Base-by-base conservation (phyloP, 2,113 vertebrate species). In the Tachysurus fulvidraco region DNA sequence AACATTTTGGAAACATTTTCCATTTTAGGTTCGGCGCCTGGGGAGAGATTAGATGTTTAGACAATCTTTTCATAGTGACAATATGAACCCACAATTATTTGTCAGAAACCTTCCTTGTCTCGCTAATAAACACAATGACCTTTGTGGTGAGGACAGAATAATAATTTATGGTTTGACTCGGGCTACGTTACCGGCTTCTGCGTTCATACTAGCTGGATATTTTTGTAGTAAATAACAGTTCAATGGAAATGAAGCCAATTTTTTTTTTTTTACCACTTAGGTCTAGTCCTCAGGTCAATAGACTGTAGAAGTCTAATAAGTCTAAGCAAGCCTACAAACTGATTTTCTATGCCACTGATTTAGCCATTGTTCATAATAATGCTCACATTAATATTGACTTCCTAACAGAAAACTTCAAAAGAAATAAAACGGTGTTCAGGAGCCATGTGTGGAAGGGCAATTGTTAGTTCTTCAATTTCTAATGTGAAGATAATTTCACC, bases 1-100 rank as follows among this genome's bases (percentile, higher is more conserved):
- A 83, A 71, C n/a, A 73, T 60, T 62, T 82, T 60, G 41, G 67
- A 87, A 83, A 55, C 57, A 52, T 76, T 83, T 85, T 87, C 59
- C 50, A 46, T 67, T 78, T 65, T 57, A 83, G 76, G 30, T 46
- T 54, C 44, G 54, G 54, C 7, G 81, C 46, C 60, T 55, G 28
- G 79, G 81, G 46, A 78, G 71, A 87, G 57, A 78, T 77, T 83
- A 55, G 50, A 83, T 52, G 74, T 64, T 62, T 16, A 74, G 59
- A 23, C 60, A 28, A 9, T 62, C n/a, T 67, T 83, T 83, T 17
- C 6, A 64, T 36, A 46, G 44, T 55, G 28, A 86, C 52, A 73
- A 46, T 44, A 62, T 65, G 16, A 86, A 41, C 50, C 28, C n/a
- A 30, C 28, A 17, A 83, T 73, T 76, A 76, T 82, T 86, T 60